A percentile compares a stretch with the other conserved stretches of the same genome.
These are phyloP conservation scores for Lathamus discolor DNA, from an alignment of 2,113 vertebrate genomes.

Conservation along the genomic window DNA sequence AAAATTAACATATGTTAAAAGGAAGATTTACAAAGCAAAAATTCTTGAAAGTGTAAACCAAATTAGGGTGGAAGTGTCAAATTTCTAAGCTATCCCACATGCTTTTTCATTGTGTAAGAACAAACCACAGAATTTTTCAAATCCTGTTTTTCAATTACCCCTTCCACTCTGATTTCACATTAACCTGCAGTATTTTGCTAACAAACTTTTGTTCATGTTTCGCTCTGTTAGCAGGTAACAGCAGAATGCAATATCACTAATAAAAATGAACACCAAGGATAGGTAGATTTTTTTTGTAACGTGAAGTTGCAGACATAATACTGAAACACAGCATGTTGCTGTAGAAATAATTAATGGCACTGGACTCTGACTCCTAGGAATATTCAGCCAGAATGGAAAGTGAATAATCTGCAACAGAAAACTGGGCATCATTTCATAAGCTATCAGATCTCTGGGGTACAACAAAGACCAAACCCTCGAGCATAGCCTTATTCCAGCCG, in stretches of 20 bases:
- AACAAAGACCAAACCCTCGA: background rate
- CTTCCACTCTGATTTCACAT: background rate
- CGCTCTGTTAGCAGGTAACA: background rate
- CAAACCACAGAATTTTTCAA: background rate
- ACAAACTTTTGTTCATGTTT: accelerated
- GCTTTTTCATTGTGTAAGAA: background rate
- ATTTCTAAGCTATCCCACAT: constrained; percentile 52
- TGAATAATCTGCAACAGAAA: constrained; percentile 32
- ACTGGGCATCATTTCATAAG: background rate
- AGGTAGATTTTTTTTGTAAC: background rate
- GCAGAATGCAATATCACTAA: background rate
- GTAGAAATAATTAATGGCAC: constrained; percentile 20
- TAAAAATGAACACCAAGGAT: background rate
- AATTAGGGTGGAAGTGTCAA: constrained; percentile 23
- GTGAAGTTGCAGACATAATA: background rate
- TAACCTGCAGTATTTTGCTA: background rate
- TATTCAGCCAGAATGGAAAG: background rate
- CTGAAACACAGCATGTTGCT: background rate
- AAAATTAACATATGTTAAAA: constrained; percentile 58
- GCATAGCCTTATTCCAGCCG: background rate
- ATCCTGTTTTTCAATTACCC: background rate
- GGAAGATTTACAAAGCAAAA: constrained; percentile 60
- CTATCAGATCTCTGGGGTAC: background rate
- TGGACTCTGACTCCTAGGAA: background rate
- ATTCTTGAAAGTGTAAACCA: constrained; percentile 55